These are phyloP conservation scores for Mohoua ochrocephala DNA, from an alignment of 2,113 vertebrate species.

Conservation along the genomic window DNA sequence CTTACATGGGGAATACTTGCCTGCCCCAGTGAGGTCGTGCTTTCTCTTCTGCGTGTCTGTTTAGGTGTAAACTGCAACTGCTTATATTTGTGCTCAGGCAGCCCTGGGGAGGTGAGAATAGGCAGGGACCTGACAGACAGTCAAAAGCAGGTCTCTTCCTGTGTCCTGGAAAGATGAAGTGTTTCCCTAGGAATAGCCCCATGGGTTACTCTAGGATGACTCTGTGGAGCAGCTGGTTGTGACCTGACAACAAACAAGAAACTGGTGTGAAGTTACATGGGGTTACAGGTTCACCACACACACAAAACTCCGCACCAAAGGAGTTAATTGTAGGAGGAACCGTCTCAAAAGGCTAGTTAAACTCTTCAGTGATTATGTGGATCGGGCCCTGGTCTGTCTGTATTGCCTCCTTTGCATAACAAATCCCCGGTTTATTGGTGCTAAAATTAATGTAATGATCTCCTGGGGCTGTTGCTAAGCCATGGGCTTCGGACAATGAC, in stretches of 20 bases:
- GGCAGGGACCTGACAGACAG: neutral
- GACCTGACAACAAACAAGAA: neutral
- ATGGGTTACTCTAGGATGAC: neutral
- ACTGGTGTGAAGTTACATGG: neutral
- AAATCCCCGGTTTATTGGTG: neutral
- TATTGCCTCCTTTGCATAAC: neutral
- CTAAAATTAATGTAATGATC: neutral
- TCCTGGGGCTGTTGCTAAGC: conserved; percentile 21
- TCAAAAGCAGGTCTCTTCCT: neutral
- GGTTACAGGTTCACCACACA: neutral
- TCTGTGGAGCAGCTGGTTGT: neutral
- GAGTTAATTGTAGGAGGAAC: neutral
- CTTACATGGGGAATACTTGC: conserved; percentile 3
- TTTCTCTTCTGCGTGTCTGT: neutral
- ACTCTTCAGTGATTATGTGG: neutral
- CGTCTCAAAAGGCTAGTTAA: neutral
- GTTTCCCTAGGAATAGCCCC: conserved; percentile 20
- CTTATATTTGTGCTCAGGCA: neutral
- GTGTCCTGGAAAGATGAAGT: neutral
- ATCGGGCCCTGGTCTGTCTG: neutral
- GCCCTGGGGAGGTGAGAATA: neutral
- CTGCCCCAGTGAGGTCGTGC: neutral
- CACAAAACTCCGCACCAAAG: neutral
- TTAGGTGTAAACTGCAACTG: neutral
- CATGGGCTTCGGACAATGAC: neutral